phyloP scores from a whole-genome alignment of 2,888 invertebrate species.

The Acleris laterana region DNA sequence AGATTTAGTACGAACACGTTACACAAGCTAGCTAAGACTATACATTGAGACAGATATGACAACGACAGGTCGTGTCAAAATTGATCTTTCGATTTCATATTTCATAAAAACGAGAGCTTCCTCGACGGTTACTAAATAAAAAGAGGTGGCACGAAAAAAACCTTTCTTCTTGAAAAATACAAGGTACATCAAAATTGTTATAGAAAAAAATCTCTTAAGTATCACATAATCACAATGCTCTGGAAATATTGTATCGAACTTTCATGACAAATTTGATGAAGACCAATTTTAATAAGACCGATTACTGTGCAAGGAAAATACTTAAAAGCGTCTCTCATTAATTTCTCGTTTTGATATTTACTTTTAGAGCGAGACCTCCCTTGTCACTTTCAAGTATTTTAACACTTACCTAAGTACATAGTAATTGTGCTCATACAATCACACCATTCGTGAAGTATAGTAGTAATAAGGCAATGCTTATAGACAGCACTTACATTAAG shows the following conservation, averaged over 20 bases:
- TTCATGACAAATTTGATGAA: not conserved
- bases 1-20: constrained; percentile 23
- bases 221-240: not conserved
- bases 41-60: constrained; percentile 56
- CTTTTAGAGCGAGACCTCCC: too few species aligned
- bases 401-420: constrained; percentile 44
- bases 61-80: constrained; percentile 29
- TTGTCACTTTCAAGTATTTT: constrained; percentile 21
- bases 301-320: constrained; percentile 16
- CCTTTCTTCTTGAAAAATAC: too few species aligned
- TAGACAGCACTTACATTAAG: constrained; percentile 66
- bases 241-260: not conserved
- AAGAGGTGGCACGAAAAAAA: too few species aligned
- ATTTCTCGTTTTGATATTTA: not conserved
- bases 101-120: too few species aligned
- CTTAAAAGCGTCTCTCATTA: constrained; percentile 2
- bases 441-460: constrained; percentile 59
- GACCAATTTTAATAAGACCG: constrained; percentile 13
- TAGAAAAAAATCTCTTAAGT: too few species aligned
- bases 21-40: constrained; percentile 72
- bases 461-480: constrained; percentile 74
- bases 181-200: too few species aligned
- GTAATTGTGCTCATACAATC: constrained; percentile 61
- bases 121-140: too few species aligned
- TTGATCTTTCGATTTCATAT: constrained; percentile 12